Evolutionary conservation across 2,797 vertebrate species (phyloP), one percentile per base, ranked within the genome.

Genomic region (Tokudaia muenninki): DNA sequence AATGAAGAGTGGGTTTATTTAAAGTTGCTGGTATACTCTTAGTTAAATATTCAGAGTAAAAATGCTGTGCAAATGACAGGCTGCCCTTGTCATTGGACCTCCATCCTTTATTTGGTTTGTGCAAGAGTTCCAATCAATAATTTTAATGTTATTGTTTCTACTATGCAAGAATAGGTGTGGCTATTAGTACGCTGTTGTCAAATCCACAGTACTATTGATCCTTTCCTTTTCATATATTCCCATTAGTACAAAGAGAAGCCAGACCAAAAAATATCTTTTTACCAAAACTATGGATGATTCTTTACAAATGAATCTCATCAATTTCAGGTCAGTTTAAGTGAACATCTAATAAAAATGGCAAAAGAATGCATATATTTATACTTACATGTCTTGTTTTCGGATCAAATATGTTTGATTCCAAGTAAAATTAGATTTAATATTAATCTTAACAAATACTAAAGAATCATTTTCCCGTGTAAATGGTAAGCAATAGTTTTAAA

Each of bases 1-100:
- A 97, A 92, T 82, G 79, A 86, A 94, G 44, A 90, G 75, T 90
- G 44, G 37, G 79, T 70, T 91, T 91, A 41, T 74, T 91, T 90
- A 84, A 92, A 74, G 21, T 79, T 93, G 74, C 31, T 83, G 16
- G 13, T 41, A 6, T 17, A n/a, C 44, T 84, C 72, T 92, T 81
- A 52, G 37, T 84, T 90, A 74, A 80, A 94, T 78, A 61, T 52
- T 2, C 1, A 37, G 19, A 17, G 31, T 65, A 26, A 44, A 44
- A 44, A 70, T 79, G 34, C n/a, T 21, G 26, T 10, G 3, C 87
- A 86, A 96, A 61, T 57, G 29, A 74, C 22, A 7, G 12, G 22
- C 17, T 84, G 29, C 3, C 50, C n/a, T 92, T 34, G 77, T 95
- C 34, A 80, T 94, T 65, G 57, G 34, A 94, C 9, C 31, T 94